A percentile compares a stretch with the other conserved stretches of the same genome.
Conservation (phyloP, 30 jellyfish, hydroid and myxozoan species). For the Nemopilema nomurai region DNA sequence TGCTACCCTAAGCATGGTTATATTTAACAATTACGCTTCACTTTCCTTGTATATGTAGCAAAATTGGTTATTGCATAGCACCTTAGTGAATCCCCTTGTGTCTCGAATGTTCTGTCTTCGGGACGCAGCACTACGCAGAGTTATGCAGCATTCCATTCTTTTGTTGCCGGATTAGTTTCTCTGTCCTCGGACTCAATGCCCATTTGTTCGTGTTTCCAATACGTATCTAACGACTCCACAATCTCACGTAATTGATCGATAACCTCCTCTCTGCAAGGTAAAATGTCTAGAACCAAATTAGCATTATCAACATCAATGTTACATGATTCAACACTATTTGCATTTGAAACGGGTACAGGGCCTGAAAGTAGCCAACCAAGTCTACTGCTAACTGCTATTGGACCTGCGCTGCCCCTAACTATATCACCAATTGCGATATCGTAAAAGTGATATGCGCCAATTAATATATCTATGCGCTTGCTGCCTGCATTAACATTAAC, state of each 20-base stretch:
- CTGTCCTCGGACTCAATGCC: constrained; percentile 3
- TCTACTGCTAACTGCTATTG: constrained; percentile 36
- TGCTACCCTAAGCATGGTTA: too few species aligned
- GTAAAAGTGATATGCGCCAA: constrained; percentile 12
- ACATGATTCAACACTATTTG: neutral
- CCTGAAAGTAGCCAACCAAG: constrained; percentile 43
- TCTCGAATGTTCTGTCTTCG: neutral
- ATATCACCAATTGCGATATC: constrained; percentile 14
- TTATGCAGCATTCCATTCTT: neutral
- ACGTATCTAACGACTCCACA: constrained; percentile 11
- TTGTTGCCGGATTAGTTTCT: neutral
- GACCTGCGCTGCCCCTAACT: constrained; percentile 34
- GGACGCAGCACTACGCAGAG: constrained; percentile 8
- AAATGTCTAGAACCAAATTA: neutral
- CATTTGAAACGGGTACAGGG: neutral
- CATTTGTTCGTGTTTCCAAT: constrained; percentile 16
- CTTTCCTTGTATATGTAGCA: too few species aligned
- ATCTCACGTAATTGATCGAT: neutral
- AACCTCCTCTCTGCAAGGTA: constrained; percentile 14
- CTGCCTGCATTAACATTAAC: constrained; percentile 9
- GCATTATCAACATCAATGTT: constrained; percentile 1
- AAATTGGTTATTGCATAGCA: too few species aligned
- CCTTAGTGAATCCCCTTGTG: too few species aligned
- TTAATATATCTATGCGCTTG: constrained; percentile 19
- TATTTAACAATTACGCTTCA: too few species aligned